A percentile compares a stretch with the other conserved stretches of the same genome.
Evolutionary conservation across 2,797 vertebrate species (phyloP).

Genomic region (Dendrocincla fuliginosa): DNA sequence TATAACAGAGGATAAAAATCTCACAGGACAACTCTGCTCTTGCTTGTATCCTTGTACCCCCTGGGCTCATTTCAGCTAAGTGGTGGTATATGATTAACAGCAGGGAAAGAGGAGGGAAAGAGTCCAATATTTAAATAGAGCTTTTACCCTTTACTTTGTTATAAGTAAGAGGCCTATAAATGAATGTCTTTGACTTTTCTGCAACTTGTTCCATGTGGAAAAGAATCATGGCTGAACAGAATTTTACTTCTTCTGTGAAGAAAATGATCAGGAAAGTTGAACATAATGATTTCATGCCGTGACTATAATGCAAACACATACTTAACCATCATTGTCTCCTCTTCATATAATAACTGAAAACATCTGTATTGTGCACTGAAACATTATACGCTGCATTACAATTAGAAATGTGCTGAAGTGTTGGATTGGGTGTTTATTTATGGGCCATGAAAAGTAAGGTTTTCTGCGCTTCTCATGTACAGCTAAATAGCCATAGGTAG

Average conservation of each 20-base stretch:
- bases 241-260: conserved; percentile 45
- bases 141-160: background rate
- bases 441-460: conserved; percentile 66
- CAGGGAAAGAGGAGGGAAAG: background rate
- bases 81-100: background rate
- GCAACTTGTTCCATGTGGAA: conserved; percentile 12
- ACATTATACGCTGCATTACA: conserved; percentile 66
- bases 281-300: conserved; percentile 69
- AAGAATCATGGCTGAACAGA: conserved; percentile 39
- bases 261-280: conserved; percentile 66
- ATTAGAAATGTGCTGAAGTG: conserved; percentile 75
- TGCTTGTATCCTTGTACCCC: background rate
- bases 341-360: conserved; percentile 75
- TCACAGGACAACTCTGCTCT: background rate
- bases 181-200: background rate
- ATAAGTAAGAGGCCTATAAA: background rate
- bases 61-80: background rate
- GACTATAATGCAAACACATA: conserved; percentile 70
- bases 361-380: conserved; percentile 70
- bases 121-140: background rate
- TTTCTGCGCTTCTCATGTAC: conserved; percentile 49
- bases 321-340: conserved; percentile 71
- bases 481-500: conserved; percentile 67
- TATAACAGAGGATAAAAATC: background rate
- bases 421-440: conserved; percentile 71